Evolutionary conservation across 2,797 vertebrate species (phyloP), one percentile per base, ranked within the genome.

Genomic region (Peromyscus eremicus): DNA sequence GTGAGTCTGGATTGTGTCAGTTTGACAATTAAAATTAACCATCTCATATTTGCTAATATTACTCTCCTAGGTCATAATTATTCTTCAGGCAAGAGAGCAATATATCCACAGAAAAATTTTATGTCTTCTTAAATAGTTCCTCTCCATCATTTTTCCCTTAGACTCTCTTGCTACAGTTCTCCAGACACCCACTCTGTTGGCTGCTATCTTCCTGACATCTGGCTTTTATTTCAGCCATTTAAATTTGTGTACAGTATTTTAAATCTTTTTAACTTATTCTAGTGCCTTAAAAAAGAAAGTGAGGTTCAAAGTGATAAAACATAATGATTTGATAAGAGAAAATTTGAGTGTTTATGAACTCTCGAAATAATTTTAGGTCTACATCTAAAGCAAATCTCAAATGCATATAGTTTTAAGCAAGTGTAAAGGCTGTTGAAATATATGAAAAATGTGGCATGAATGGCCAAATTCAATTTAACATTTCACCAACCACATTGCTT

Each of bases 271-370:
- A 91, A 97, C 92, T 94, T 93, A 85, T 80, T 93, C 60, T 70
- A 66, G 5, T 73, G 95, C 40, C 62, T 95, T 79, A 95, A 91
- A 90, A 10, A 93, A 95, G 81, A 94, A 97, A 73, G 17, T 75
- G 55, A 95, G 81, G 43, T 90, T 96, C 62, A 96, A 83, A 97
- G 84, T 96, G 82, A 95, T 84, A 91, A 96, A 95, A 68, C n/a
- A 93, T 92, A 32, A 89, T 92, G 66, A 81, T 89, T 75, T 96
- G 85, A 93, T 94, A 94, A 95, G 60, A 97, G 70, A 86, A 96
- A 96, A 95, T 92, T 73, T 73, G 96, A 97, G 21, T 81, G 64
- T 92, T 97, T 97, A 77, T 88, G 83, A 94, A 2, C 16, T 87
- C 32, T 85, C 80, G 14, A 94, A 73, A 29, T 96, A 96, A 95